These are phyloP conservation scores for Penaeus indicus DNA, from an alignment of 1,140 invertebrate species.

Conservation along the genomic window DNA sequence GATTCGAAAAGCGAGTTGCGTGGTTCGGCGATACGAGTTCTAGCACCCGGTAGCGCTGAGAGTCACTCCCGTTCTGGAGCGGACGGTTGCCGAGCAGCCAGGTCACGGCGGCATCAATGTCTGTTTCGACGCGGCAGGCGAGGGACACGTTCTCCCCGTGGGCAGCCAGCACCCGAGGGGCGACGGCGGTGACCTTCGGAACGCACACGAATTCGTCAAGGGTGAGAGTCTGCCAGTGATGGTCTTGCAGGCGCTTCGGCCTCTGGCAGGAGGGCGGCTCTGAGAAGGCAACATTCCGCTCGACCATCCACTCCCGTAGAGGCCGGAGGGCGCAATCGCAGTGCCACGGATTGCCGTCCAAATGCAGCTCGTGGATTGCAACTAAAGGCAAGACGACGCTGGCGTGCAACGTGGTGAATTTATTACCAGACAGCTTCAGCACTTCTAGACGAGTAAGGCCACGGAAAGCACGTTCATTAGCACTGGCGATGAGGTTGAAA, in stretches of 20 bases:
- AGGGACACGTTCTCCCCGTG: slow-evolving; percentile 81
- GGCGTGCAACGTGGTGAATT: slow-evolving; percentile 76
- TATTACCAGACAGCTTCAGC: slow-evolving; percentile 83
- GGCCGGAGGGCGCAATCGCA: slow-evolving; percentile 83
- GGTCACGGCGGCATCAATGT: slow-evolving; percentile 77
- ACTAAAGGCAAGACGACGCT: slow-evolving; percentile 77
- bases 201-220: slow-evolving; percentile 85
- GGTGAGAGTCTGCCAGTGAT: slow-evolving; percentile 81
- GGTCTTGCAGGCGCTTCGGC: slow-evolving; percentile 76
- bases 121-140: slow-evolving; percentile 79
- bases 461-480: slow-evolving; percentile 80
- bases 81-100: slow-evolving; percentile 74
- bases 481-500: slow-evolving; percentile 77
- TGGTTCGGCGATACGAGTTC: slow-evolving; percentile 57
- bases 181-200: slow-evolving; percentile 71
- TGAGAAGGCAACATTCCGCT: slow-evolving; percentile 81
- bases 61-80: slow-evolving; percentile 71
- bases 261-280: slow-evolving; percentile 78
- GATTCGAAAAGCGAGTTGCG: slow-evolving; percentile 71
- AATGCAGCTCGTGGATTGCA: slow-evolving; percentile 80
- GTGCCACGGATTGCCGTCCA: slow-evolving; percentile 85
- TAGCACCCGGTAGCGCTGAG: slow-evolving; percentile 57
- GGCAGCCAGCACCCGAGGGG: slow-evolving; percentile 67
- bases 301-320: slow-evolving; percentile 82
- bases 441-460: slow-evolving; percentile 82